Conservation (phyloP, 2,797 vertebrate species). For the Cryptoblepharus egeriae region DNA sequence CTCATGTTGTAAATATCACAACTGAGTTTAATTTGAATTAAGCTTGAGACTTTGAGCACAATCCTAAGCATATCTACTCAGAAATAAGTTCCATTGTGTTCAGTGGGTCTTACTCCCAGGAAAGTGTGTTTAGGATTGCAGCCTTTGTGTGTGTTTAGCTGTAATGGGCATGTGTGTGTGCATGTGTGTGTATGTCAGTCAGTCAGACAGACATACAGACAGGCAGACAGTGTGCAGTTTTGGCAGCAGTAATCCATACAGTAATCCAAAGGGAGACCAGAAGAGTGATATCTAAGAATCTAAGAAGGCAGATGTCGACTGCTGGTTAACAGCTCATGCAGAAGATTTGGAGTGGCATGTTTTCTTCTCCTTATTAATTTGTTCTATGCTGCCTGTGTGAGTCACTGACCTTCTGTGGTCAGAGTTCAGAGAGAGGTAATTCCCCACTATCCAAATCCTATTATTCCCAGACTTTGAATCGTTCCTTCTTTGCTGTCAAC, state of each 20-base stretch:
- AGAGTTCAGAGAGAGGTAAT: not conserved
- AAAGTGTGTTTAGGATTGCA: no score
- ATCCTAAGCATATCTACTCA: no score
- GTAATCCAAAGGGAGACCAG: not conserved
- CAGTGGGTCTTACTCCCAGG: no score
- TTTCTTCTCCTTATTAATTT: not conserved
- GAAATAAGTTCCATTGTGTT: no score
- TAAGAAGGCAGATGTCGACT: not conserved
- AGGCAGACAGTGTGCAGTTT: not conserved
- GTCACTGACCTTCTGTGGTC: not conserved
- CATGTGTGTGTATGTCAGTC: no score
- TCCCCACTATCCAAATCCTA: not conserved
- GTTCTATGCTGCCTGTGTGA: not conserved
- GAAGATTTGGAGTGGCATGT: not conserved
- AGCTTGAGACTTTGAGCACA: no score
- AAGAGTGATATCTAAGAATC: not conserved
- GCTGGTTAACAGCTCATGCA: not conserved
- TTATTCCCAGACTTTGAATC: slow-evolving; percentile 1
- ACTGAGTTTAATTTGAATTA: no score
- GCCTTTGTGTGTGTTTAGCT: no score
- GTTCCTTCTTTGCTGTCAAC: not conserved
- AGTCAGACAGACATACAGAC: no score
- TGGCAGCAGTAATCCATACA: not conserved
- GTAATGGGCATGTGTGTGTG: no score
- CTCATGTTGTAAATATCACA: no score